These are phyloP conservation scores for Reticulitermes speratus DNA, from an alignment of 1,140 invertebrate genomes.

Conservation along the genomic window DNA sequence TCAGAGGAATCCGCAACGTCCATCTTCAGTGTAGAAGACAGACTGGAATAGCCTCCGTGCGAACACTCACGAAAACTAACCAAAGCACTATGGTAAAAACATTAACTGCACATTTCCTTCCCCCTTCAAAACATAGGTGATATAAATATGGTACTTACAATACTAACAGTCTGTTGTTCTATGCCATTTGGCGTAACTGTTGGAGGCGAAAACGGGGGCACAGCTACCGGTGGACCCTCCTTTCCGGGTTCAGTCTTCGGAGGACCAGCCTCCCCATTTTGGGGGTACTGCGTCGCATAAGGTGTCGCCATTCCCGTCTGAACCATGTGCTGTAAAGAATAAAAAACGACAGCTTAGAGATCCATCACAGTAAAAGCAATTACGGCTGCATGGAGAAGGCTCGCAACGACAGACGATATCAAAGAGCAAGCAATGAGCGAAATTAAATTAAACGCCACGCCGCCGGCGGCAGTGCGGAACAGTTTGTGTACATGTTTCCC, in stretches of 20 bases:
- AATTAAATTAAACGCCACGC: no score
- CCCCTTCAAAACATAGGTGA: no score
- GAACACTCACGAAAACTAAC: neutral
- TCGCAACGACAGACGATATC: no score
- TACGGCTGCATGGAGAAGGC: no score
- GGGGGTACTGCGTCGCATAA: conserved; percentile 74
- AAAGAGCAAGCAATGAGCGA: no score
- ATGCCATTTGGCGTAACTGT: conserved; percentile 49
- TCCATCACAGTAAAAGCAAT: no score
- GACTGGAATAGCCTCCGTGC: neutral
- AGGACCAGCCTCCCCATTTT: conserved; percentile 45
- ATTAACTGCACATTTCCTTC: neutral
- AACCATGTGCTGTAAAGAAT: conserved; percentile 86
- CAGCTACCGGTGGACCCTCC: conserved; percentile 49
- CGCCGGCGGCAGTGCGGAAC: no score
- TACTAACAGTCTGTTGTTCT: conserved; percentile 51
- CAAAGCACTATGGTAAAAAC: neutral
- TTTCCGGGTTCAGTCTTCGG: conserved; percentile 51
- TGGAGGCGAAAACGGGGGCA: conserved; percentile 40
- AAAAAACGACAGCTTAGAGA: conserved; percentile 39
- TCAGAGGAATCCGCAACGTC: no score
- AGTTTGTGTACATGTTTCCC: no score
- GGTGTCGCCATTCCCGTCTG: conserved; percentile 86
- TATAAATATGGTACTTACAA: conserved; percentile 37
- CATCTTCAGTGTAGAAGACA: no score